Evolutionary conservation across 2,113 vertebrate genomes (phyloP), one percentile per base, ranked within the genome.

Genomic region (Donacobius atricapilla): DNA sequence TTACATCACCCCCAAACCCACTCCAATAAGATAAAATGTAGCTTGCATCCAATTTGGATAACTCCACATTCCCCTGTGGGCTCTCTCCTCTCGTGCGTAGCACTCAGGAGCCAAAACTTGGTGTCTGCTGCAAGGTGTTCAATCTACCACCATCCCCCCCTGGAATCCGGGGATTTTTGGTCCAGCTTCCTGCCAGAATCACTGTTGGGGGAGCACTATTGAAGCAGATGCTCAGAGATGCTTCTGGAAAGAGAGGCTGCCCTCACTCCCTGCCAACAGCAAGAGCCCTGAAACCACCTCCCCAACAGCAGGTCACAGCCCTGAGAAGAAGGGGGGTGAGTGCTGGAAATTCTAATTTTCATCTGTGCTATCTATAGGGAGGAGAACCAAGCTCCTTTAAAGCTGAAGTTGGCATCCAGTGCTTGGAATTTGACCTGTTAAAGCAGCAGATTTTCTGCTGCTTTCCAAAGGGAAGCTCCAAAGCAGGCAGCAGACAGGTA

Each of bases 21-120:
- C 72, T 96, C 96, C 94, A 96, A 37, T 58, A 83, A 94, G 94
- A 93, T 96, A 94, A 96, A 95, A 53, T 8, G 42, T 2, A 91
- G 82, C 66, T 91, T 8, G 0, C 42, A 65, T 95, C 61, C 95
- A 93, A n/a, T 70, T 76, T 53, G 91, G 88, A 72, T 57, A 58
- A 40, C 44, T 79, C 53, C 35, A 4, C 25, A 2, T 54, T 92
- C 79, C 90, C 85, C 77, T 9, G 3, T 0, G 53, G 73, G 50
- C 21, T 93, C 75, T 79, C 45, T 91, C 57, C 50, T 42, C n/a
- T 60, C 3, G 0, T 64, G 77, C 0, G 0, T 0, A 47, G 65
- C 0, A 0, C 42, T 87, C 66, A 13, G 64, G 42, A 82, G 68
- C 71, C 93, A 96, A 83, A 42, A 21, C 56, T 60, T 11, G 44